Evolutionary conservation across 1,140 invertebrate species (phyloP).

Genomic region (Euwallacea fornicatus): DNA sequence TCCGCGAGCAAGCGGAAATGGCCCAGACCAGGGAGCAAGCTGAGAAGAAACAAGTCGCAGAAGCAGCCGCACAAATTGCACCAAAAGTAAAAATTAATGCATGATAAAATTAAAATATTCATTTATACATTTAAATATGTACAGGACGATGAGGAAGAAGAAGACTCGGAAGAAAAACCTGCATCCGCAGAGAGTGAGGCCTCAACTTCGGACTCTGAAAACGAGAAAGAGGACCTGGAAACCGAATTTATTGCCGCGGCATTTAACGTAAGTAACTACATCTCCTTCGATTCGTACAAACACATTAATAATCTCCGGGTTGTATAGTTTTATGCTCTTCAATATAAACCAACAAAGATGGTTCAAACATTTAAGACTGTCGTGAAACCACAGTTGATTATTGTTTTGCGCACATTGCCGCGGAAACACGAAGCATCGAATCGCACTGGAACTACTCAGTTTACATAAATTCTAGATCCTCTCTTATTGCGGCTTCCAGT

Average conservation of each 20-base stretch:
- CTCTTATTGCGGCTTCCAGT: not conserved
- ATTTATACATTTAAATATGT: not conserved
- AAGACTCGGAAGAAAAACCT: slow-evolving; percentile 52
- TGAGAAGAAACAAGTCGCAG: slow-evolving; percentile 52
- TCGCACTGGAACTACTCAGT: not conserved
- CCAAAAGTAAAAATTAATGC: slow-evolving; percentile 31
- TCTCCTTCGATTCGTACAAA: too few relatives aligned
- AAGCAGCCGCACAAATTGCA: slow-evolving; percentile 45
- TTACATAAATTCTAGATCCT: slow-evolving; percentile 14
- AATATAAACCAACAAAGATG: too few relatives aligned
- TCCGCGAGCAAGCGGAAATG: slow-evolving; percentile 62
- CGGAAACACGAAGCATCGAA: not conserved
- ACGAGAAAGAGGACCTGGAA: slow-evolving; percentile 58
- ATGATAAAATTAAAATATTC: not conserved
- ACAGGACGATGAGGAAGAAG: slow-evolving; percentile 55
- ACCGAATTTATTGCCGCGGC: slow-evolving; percentile 64
- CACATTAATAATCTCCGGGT: too few relatives aligned
- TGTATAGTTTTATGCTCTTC: too few relatives aligned
- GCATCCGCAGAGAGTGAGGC: slow-evolving; percentile 48
- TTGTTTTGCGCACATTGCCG: slow-evolving; percentile 5
- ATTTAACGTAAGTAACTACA: slow-evolving; percentile 68
- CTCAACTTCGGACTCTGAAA: slow-evolving; percentile 57
- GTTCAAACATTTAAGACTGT: not conserved
- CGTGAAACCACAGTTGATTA: slow-evolving; percentile 9
- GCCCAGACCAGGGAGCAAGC: slow-evolving; percentile 44